Conservation (phyloP, 1,140 invertebrate species). For the Calephelis virginiensis region DNA sequence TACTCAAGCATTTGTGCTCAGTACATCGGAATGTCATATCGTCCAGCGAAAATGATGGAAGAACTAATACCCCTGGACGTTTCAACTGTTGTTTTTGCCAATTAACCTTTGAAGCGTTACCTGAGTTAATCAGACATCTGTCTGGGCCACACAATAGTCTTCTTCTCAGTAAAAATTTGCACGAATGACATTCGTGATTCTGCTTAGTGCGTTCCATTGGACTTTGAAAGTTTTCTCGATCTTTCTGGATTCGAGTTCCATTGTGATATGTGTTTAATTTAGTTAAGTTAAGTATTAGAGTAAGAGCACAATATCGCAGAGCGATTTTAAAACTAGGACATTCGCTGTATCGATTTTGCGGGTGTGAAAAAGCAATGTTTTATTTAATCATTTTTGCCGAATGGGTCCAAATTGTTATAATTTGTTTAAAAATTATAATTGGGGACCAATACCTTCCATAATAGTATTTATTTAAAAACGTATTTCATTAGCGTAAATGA, state of each 20-base stretch:
- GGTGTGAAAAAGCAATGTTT: constrained; percentile 60
- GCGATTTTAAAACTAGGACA: constrained; percentile 66
- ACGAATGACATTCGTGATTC: constrained; percentile 81
- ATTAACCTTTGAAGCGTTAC: constrained; percentile 88
- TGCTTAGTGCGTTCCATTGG: constrained; percentile 50
- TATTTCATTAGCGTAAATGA: constrained; percentile 76
- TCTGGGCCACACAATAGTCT: constrained; percentile 92
- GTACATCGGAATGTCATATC: constrained; percentile 91
- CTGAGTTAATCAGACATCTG: constrained; percentile 89
- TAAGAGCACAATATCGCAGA: constrained; percentile 68
- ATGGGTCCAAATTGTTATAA: constrained; percentile 77
- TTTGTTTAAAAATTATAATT: constrained; percentile 80
- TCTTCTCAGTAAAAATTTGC: constrained; percentile 90
- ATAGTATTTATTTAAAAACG: constrained; percentile 79
- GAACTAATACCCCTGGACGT: constrained; percentile 80
- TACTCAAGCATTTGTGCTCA: constrained; percentile 91
- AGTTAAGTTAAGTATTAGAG: constrained; percentile 58
- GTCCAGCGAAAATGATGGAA: constrained; percentile 83
- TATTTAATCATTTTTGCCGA: constrained; percentile 71
- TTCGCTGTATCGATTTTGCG: constrained; percentile 52
- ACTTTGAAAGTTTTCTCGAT: constrained; percentile 67
- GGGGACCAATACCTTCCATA: constrained; percentile 77
- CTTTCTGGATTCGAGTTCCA: constrained; percentile 52
- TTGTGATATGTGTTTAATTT: constrained; percentile 76
- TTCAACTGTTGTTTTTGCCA: constrained; percentile 93